These are phyloP conservation scores for Prionace glauca DNA, from an alignment of 2,797 vertebrate genomes.

Conservation along the genomic window DNA sequence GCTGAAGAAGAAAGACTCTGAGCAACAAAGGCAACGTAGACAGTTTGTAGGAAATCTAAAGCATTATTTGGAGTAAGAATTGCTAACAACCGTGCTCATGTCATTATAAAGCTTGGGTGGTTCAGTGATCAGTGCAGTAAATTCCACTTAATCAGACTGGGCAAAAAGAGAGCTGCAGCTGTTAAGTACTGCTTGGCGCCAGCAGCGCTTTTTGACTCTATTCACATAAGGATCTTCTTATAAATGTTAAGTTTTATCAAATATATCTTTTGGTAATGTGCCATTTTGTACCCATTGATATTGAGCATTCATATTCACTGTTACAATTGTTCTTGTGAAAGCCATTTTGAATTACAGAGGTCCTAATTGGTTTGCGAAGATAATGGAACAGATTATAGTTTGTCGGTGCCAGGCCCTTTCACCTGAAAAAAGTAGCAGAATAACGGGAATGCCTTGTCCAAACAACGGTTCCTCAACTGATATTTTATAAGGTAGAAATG, in stretches of 20 bases:
- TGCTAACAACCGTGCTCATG: not conserved
- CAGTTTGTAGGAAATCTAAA: constrained; percentile 13
- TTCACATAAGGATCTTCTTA: not conserved
- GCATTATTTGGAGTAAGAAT: constrained; percentile 1
- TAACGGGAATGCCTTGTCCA: too few species aligned
- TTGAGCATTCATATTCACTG: not conserved
- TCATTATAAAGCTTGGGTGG: not conserved
- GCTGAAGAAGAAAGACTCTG: not conserved
- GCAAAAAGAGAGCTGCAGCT: constrained; percentile 22
- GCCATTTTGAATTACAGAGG: not conserved
- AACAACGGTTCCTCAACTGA: not conserved
- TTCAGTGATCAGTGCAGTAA: not conserved
- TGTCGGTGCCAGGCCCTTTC: not conserved
- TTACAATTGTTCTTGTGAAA: not conserved
- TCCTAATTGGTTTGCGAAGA: not conserved
- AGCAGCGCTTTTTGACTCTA: not conserved
- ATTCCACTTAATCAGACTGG: not conserved
- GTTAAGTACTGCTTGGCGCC: not conserved
- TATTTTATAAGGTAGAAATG: not conserved
- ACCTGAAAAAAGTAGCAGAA: not conserved
- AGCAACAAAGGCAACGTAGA: not conserved
- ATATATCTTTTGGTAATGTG: not conserved
- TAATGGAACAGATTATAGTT: not conserved
- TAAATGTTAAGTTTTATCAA: not conserved
- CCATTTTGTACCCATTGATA: constrained; percentile 3